phyloP scores from a whole-genome alignment of 2,888 invertebrate genomes.

The Nemotelus nigrinus region DNA sequence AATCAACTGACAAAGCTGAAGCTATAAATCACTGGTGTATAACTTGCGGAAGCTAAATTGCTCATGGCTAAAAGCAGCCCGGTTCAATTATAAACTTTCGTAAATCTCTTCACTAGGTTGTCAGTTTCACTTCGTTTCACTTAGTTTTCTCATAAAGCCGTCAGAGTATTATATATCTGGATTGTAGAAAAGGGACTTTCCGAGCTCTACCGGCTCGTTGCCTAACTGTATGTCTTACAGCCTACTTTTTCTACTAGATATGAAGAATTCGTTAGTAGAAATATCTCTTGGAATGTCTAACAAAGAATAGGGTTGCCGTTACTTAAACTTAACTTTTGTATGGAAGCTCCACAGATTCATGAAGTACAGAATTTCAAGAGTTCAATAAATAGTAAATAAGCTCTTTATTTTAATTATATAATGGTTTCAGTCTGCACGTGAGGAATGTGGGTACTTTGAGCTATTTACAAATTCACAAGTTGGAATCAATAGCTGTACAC shows the following conservation, averaged over 20 bases:
- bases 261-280: neutral
- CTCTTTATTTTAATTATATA: too few species aligned
- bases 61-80: neutral
- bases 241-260: neutral
- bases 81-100: neutral
- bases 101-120: conserved; percentile 1
- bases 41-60: neutral
- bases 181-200: neutral
- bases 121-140: neutral
- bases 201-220: too few species aligned
- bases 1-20: neutral
- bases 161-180: neutral
- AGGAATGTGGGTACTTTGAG: too few species aligned
- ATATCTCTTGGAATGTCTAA: too few species aligned
- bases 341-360: too few species aligned
- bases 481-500: too few species aligned
- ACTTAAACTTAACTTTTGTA: neutral
- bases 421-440: too few species aligned
- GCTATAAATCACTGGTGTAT: neutral
- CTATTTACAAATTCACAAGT: too few species aligned
- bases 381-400: too few species aligned
- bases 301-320: neutral
- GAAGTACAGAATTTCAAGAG: too few species aligned
- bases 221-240: neutral
- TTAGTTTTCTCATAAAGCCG: conserved; percentile 3